These are phyloP conservation scores for Tachyglossus aculeatus DNA, from an alignment of 2,797 vertebrate genomes.

Conservation along the genomic window DNA sequence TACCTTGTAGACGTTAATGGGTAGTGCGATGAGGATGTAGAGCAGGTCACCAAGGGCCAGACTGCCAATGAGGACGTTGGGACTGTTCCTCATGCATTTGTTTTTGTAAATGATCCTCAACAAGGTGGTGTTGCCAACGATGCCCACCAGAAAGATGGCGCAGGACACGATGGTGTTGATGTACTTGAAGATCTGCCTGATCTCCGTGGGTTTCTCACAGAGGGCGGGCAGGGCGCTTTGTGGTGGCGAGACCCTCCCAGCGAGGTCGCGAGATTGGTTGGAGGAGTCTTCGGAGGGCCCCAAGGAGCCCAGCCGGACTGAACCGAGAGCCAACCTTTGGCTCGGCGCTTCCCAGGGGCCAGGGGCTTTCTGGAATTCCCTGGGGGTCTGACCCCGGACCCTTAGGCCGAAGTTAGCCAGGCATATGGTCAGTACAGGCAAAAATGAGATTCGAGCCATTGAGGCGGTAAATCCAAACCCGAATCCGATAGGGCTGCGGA, in stretches of 20 bases:
- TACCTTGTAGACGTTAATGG: constrained; percentile 83
- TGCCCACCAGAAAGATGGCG: constrained; percentile 86
- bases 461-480: rapidly evolving
- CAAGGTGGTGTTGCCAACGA: constrained; percentile 88
- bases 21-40: constrained; percentile 88
- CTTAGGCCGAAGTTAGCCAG: constrained; percentile 21
- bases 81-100: constrained; percentile 92
- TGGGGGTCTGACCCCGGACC: constrained; percentile 5
- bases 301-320: constrained; percentile 20
- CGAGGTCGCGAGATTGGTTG: neutral
- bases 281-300: rapidly evolving
- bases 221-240: constrained; percentile 71
- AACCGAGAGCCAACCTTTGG: constrained; percentile 27
- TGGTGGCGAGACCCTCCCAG: constrained; percentile 3
- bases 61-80: constrained; percentile 89
- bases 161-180: constrained; percentile 88
- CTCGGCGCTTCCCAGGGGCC: neutral
- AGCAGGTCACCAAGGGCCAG: constrained; percentile 88
- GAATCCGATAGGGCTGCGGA: neutral
- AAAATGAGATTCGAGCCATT: rapidly evolving
- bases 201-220: constrained; percentile 79
- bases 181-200: constrained; percentile 85
- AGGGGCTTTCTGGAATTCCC: constrained; percentile 22
- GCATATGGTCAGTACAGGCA: neutral
- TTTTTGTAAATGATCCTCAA: constrained; percentile 91